Evolutionary conservation across 2,797 vertebrate genomes (phyloP).

Genomic region (Garrulus glandarius): DNA sequence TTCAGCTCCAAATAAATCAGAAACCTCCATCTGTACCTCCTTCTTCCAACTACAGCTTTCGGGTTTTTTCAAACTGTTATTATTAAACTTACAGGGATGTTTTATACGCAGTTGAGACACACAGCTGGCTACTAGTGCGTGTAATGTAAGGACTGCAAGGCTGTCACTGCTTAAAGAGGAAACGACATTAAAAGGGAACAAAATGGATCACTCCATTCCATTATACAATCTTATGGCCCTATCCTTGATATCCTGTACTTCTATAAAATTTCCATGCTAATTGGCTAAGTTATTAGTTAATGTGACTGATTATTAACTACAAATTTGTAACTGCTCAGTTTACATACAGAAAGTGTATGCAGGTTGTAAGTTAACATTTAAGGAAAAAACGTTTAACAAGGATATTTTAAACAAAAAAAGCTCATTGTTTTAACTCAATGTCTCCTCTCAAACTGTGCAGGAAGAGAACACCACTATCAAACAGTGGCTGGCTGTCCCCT

Average conservation of each 20-base stretch:
- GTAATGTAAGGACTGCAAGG: neutral
- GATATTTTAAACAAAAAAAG: neutral
- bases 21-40: neutral
- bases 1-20: neutral
- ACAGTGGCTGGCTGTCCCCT: neutral
- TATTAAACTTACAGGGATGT: neutral
- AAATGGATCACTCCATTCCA: neutral
- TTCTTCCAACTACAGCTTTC: neutral
- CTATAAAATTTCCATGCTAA: neutral
- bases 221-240: fast-evolving
- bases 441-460: neutral
- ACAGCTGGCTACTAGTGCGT: neutral
- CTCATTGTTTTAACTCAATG: neutral
- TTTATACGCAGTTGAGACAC: neutral
- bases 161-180: neutral
- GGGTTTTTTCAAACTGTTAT: fast-evolving
- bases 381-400: neutral
- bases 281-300: neutral
- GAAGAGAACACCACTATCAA: neutral
- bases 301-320: neutral
- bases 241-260: neutral
- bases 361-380: neutral
- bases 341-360: fast-evolving
- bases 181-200: neutral
- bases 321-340: neutral